Evolutionary conservation across 2,113 vertebrate genomes (phyloP).

Genomic region (Chaetodon trifascialis): DNA sequence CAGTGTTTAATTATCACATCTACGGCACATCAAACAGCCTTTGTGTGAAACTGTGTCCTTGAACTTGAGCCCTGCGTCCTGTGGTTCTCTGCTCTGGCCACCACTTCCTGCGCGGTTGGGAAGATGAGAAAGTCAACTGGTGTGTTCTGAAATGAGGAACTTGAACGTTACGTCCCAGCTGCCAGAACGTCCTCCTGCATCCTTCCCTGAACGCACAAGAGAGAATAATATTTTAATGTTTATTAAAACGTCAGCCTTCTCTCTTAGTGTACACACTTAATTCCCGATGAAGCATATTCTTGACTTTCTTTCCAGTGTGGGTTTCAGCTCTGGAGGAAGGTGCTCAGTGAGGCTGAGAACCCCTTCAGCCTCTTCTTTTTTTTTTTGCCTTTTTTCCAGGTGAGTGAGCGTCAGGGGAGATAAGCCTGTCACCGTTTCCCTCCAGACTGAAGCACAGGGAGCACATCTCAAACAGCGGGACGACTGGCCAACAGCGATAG

Average conservation of each 20-base stretch:
- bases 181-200: not conserved
- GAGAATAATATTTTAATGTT: too few species aligned
- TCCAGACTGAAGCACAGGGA: conserved; percentile 63
- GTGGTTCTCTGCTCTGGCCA: not conserved
- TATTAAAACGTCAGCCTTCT: not conserved
- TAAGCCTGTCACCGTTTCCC: conserved; percentile 75
- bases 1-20: not conserved
- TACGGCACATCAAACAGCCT: too few species aligned
- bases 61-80: too few species aligned
- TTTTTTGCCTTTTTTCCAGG: conserved; percentile 58
- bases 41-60: too few species aligned
- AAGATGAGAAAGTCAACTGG: not conserved
- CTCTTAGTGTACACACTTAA: conserved; percentile 13
- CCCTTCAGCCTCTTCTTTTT: conserved; percentile 32
- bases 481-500: conserved; percentile 76
- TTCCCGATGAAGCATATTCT: conserved; percentile 36
- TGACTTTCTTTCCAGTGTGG: conserved; percentile 14
- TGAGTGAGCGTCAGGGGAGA: conserved; percentile 73
- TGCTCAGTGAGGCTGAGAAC: conserved; percentile 41
- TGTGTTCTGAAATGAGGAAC: not conserved
- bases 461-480: conserved; percentile 72
- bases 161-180: not conserved
- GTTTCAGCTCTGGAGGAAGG: conserved; percentile 53
- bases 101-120: not conserved
- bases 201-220: not conserved